Evolutionary conservation across 23 tunicate species (phyloP), one percentile per base, ranked within the genome.

Genomic region (Styela plicata): DNA sequence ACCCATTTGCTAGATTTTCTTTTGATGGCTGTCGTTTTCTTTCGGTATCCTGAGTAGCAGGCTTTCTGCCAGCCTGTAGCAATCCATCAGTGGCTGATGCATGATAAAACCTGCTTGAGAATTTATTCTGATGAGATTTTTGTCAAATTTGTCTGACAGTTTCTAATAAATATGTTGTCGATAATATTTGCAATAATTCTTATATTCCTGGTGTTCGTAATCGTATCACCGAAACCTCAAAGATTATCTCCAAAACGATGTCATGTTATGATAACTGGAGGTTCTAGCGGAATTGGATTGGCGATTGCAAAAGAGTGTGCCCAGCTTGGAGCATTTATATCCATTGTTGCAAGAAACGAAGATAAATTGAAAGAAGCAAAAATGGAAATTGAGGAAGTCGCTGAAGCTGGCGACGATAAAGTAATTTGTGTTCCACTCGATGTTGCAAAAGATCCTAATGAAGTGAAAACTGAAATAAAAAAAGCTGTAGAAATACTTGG

Each of bases 261-360:
- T 34, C 97, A 92, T 80, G 89, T 92, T 29, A 20, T 92, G 31
- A 76, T 92, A 28, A 92, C 97, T 66, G 97, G 97, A 5, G 97
- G 97, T 13, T 92, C 97, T 23, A 90, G 96, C 27, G 97, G 97
- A 2, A 92, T 92, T 53, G 97, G 97, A 0, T 70, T 92, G 13
- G 97, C 83, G 69, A 61, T 92, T 2, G 97, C 92, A 0, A 92
- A 92, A 71, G 89, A 85, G 62, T 92, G 91, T 80, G 92, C 92
- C 21, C 64, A 74, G 24, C 34, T 76, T 79, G 97, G 97, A 20
- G 89, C 74, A 34, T 85, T 75, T 66, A 64, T 92, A 1, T 87
- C 89, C 24, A 67, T 92, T 53, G 85, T 84, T 24, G 97, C 97
- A 7, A 68, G 97, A 53, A 92, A 87, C 71, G 36, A 53, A 65